Percentiles rank a stretch among this genome's conserved stretches.
Evolutionary conservation across 2,888 invertebrate genomes (phyloP).

Genomic region (Aelia acuminata): DNA sequence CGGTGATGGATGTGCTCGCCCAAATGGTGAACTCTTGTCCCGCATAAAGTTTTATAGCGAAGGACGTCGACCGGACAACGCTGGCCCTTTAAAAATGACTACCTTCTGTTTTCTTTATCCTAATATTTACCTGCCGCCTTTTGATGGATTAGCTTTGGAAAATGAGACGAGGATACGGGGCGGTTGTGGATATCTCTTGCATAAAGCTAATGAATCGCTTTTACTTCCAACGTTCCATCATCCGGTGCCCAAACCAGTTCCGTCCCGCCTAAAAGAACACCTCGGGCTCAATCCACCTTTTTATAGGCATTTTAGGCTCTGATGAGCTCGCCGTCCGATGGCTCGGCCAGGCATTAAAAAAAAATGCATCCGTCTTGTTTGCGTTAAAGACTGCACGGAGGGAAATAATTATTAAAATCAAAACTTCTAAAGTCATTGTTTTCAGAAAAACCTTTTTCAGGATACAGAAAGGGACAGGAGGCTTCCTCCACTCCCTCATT

Average conservation of each 20-base stretch:
- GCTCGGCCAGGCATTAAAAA: not conserved
- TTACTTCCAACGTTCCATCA: slow-evolving; percentile 39
- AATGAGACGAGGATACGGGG: slow-evolving; percentile 13
- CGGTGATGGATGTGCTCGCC: slow-evolving; percentile 18
- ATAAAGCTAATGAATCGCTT: slow-evolving; percentile 46
- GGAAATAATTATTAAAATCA: too few species aligned
- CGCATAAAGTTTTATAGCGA: slow-evolving; percentile 29
- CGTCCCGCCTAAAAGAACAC: slow-evolving; percentile 5
- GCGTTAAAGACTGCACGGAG: too few species aligned
- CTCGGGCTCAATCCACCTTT: not conserved
- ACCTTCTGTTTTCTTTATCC: slow-evolving; percentile 23
- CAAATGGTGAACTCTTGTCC: slow-evolving; percentile 30
- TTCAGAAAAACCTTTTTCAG: too few species aligned
- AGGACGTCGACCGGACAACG: slow-evolving; percentile 9
- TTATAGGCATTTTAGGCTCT: not conserved
- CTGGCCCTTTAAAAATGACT: slow-evolving; percentile 10
- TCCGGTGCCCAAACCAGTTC: not conserved
- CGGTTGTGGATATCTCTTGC: slow-evolving; percentile 9
- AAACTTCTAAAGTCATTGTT: too few species aligned
- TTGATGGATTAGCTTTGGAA: slow-evolving; percentile 38
- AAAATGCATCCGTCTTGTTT: too few species aligned
- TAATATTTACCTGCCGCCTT: slow-evolving; percentile 34
- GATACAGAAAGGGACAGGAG: too few species aligned
- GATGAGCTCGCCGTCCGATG: not conserved
- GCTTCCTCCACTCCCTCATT: too few species aligned